Percentiles rank a stretch among this genome's conserved stretches.
phyloP scores from a whole-genome alignment of 2,113 vertebrate genomes.

The Scortum barcoo region DNA sequence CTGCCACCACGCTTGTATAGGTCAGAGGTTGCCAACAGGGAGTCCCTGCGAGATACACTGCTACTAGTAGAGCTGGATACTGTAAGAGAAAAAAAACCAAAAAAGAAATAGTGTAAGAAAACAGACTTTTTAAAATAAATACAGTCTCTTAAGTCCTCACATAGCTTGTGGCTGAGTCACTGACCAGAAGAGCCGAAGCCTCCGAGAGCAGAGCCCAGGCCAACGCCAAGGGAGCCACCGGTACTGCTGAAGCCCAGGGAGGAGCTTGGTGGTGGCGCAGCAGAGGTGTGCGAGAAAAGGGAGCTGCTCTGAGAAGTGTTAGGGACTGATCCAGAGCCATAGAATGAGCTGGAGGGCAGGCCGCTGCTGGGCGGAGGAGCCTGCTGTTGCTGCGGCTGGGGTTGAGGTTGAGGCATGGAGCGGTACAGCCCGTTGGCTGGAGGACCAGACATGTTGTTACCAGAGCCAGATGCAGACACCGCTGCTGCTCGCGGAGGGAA shows the following conservation, averaged over 20 bases:
- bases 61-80: constrained; percentile 96
- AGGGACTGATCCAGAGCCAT: constrained; percentile 91
- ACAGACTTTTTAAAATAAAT: neutral
- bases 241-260: constrained; percentile 95
- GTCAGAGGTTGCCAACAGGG: constrained; percentile 95
- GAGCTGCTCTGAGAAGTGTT: constrained; percentile 96
- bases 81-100: constrained; percentile 78
- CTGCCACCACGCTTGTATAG: constrained; percentile 97
- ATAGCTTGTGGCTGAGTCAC: constrained; percentile 56
- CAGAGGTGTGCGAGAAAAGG: constrained; percentile 94
- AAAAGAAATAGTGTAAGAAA: constrained; percentile 76
- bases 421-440: constrained; percentile 94
- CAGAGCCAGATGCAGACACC: constrained; percentile 92
- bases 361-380: constrained; percentile 90
- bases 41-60: constrained; percentile 96
- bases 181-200: constrained; percentile 96
- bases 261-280: constrained; percentile 89
- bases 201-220: constrained; percentile 94
- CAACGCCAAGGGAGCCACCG: constrained; percentile 90
- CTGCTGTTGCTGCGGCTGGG: constrained; percentile 88
- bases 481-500: constrained; percentile 83
- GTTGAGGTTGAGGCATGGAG: constrained; percentile 88
- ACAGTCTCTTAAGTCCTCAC: neutral
- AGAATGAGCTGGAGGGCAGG: constrained; percentile 94
- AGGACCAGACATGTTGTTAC: constrained; percentile 92